phyloP scores from a whole-genome alignment of 2,797 vertebrate genomes.

The Salmo trutta region DNA sequence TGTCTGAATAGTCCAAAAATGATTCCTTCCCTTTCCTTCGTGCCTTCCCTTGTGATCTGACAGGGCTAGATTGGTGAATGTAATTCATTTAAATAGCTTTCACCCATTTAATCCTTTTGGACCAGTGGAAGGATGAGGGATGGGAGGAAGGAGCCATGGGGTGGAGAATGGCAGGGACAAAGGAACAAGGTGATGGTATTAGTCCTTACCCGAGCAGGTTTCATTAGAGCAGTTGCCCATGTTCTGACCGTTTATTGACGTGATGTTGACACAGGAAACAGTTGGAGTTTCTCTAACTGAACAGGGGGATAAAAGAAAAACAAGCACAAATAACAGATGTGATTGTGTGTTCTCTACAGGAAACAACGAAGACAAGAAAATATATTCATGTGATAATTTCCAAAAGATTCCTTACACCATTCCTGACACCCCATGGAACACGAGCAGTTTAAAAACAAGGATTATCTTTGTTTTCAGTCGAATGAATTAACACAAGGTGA shows the following conservation, averaged over 20 bases:
- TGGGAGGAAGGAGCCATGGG: background rate
- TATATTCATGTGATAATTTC: no score
- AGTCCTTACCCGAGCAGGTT: slow-evolving; percentile 61
- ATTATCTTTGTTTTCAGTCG: no score
- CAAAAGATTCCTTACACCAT: no score
- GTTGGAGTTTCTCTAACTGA: rapidly evolving
- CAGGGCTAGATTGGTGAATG: background rate
- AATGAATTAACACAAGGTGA: no score
- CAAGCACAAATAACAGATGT: background rate
- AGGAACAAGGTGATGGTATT: background rate
- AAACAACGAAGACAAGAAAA: background rate
- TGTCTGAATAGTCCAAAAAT: background rate
- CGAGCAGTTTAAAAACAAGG: no score
- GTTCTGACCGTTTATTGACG: rapidly evolving
- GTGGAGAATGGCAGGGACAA: background rate
- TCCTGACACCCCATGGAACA: no score
- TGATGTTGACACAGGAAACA: slow-evolving; percentile 39
- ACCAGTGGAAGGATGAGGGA: background rate
- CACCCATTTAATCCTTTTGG: background rate
- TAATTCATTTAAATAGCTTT: background rate
- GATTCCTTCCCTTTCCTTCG: background rate
- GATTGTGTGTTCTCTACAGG: background rate
- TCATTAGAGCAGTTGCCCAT: slow-evolving; percentile 10
- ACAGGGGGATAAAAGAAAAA: background rate
- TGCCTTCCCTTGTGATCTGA: background rate